Evolutionary conservation across 2,113 vertebrate species (phyloP), one percentile per base, ranked within the genome.

Genomic region (Halichoerus grypus): DNA sequence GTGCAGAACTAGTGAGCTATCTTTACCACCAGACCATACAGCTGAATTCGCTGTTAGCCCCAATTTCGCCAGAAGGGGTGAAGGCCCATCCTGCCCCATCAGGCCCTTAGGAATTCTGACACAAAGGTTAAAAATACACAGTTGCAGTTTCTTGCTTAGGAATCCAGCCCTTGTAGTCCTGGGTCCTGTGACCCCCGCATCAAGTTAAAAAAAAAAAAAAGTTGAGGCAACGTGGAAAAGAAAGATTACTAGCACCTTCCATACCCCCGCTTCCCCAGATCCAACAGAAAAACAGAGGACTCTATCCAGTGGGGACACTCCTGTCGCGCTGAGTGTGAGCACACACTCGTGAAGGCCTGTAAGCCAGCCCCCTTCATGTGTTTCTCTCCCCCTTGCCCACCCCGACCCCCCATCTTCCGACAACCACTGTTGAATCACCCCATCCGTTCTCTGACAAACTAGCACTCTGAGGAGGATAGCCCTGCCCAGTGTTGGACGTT

Each of bases 41-140:
- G 83, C 59, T 69, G 31, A 53, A 21, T 79, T 46, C 22, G 4
- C 36, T 26, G 49, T 80, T n/a, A 39, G 57, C 59, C 57, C n/a
- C 46, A 76, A 65, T 65, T n/a, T 82, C 19, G 36, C 69, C 15
- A 42, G 39, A 76, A 42, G 86, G 42, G 24, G n/a, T 26, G 7
- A 65, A 15, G 55, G 67, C 77, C 69, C 79, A 83, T 74, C n/a
- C 55, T 53, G 51, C 46, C n/a, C 26, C 51, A n/a, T 65, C n/a
- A 28, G 79, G 28, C 57, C 69, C 55, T 65, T 22, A 74, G 65
- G 77, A 83, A 83, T 95, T 65, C 79, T n/a, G 79, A 90, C 67
- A 76, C 18, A 95, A 46, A 76, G 79, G 57, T 90, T n/a, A 90
- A 90, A 65, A 89, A 53, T 31, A 65, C 76, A 72, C 72, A 39